Base-by-base conservation (phyloP, 64 coral and sea anemone species). In the Pocillopora damicornis region DNA sequence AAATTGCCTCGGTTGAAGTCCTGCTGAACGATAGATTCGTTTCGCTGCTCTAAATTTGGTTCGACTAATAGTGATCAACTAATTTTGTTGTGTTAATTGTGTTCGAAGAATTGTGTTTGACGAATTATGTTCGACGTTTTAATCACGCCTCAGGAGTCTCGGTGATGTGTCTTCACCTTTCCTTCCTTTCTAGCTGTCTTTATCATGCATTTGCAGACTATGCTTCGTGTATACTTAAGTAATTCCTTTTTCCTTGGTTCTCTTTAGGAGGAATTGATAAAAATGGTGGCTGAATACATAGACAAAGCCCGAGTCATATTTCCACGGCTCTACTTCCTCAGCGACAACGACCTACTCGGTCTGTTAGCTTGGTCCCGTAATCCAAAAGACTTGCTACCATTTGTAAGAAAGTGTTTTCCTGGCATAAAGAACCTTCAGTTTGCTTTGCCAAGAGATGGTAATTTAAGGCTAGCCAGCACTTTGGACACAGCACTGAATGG, bases 401-500 rank as follows among this genome's bases (percentile, higher is more conserved):
- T 92, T 73, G 93, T 98, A 15, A 94, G 88, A 58, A 98, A 94
- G 59, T 98, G 92, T 79, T 98, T 95, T 36, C 93, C 96, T 76
- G 96, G 88, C 34, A 91, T 98, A 64, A 79, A 81, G 35, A 88
- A 87, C 22, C 93, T 98, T 13, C 80, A 88, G 68, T 98, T 98
- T 91, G 65, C 80, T n/a, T 90, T 98, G 74, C 96, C 96, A 20
- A 80, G 81, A 67, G 96, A 98, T 66, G 85, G 87, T 0, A 87
- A 59, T n/a, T 22, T 88, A 16, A 82, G 80, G 25, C 74, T 94
- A 11, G 87, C 87, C 15, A 79, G 84, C 37, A 73, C 96, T 35
- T 35, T 98, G 56, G 96, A 98, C 77, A 82, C 90, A 61, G 96
- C 96, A 63, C 88, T 98, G 10, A 98, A 98, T 88, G 87, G 96